Evolutionary conservation across 2,888 invertebrate species (phyloP), one percentile per base, ranked within the genome.

Genomic region (Liposcelis brunnea): DNA sequence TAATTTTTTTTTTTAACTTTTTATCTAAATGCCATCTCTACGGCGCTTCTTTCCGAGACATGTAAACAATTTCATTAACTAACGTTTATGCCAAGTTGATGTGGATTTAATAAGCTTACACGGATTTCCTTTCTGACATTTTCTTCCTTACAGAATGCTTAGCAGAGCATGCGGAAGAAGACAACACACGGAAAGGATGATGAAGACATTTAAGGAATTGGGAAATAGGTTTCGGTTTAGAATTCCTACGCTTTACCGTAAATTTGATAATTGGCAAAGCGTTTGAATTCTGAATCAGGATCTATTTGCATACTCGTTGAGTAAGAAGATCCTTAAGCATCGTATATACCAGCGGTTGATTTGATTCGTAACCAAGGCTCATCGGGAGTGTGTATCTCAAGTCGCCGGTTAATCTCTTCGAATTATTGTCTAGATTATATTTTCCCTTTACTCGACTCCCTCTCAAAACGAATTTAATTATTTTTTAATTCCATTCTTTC

Each of bases 231-330:
- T 77, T 74, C 66, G 80, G 69, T 83, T 86, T 86, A 86, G 85
- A 86, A 86, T 86, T 85, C 85, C 84, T 85, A 85, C 85, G 85
- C 85, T 85, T 86, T 85, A 85, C 85, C 83, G 79, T 78, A 64
- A 66, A 60, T 65, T 63, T 58, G 55, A 54, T 63, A 34, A 63
- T 71, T 72, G 84, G 85, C 80, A 86, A 86, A 85, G 85, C 85
- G 85, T 86, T 84, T 82, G 85, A 84, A 84, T 85, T 85, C 85
- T 85, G 81, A 84, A 84, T 83, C 85, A 65, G 70, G 77, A 72
- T 69, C 60, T 59, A 64, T 59, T 61, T 54, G 45, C 50, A 43
- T 32, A 42, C 48, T 16, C 34, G 46, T 31, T 36, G 36, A 15
- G 42, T 43, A 36, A 10, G 18, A 21, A 14, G 10, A n/a, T 14